phyloP scores from a whole-genome alignment of 2,888 invertebrate species.

The Cacoxenus indagator region DNA sequence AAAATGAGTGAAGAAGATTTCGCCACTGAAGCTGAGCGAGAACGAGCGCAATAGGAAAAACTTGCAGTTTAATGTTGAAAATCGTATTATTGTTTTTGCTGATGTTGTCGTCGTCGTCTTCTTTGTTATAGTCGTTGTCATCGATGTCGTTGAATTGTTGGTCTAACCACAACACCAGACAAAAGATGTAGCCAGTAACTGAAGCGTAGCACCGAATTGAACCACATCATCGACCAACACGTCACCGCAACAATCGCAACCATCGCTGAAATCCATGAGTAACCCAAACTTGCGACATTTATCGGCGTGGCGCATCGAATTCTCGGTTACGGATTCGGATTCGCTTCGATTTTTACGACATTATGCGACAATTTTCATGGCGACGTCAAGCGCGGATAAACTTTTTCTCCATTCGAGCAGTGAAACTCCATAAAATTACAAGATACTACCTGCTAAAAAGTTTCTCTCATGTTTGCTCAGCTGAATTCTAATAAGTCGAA shows the following conservation, averaged over 20 bases:
- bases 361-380: constrained; percentile 54
- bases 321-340: too few relatives aligned
- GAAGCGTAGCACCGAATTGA: constrained; percentile 4
- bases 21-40: constrained; percentile 35
- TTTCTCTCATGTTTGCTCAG: constrained; percentile 35
- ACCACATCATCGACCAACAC: not conserved
- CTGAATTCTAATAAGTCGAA: constrained; percentile 54
- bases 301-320: constrained; percentile 52
- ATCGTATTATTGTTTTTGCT: constrained; percentile 16
- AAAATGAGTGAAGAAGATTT: constrained; percentile 30
- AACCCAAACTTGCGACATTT: constrained; percentile 49
- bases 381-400: constrained; percentile 25
- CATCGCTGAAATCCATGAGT: constrained; percentile 43
- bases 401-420: not conserved
- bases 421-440: constrained; percentile 55
- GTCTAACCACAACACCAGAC: constrained; percentile 9
- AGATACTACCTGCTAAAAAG: constrained; percentile 44
- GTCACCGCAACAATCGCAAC: constrained; percentile 36
- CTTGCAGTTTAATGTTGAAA: constrained; percentile 38
- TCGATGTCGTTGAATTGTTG: constrained; percentile 21
- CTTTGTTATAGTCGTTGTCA: constrained; percentile 32
- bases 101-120: constrained; percentile 9
- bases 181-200: constrained; percentile 11
- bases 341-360: constrained; percentile 60
- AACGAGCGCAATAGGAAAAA: constrained; percentile 17